These are phyloP conservation scores for Lithobates sylvaticus DNA, from an alignment of 2,797 vertebrate genomes.

Conservation along the genomic window DNA sequence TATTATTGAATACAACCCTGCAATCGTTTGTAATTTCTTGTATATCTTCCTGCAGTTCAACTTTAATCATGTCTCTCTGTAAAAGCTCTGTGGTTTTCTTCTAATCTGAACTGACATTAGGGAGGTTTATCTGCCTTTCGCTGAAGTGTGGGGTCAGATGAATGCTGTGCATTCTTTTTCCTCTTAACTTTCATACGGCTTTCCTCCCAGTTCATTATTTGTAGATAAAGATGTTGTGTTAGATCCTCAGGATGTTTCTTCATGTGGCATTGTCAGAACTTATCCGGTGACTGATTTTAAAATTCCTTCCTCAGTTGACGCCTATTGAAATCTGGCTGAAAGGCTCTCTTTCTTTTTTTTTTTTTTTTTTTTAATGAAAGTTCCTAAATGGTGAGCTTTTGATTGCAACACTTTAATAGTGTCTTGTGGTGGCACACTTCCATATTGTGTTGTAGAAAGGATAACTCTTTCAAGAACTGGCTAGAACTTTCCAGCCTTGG, in stretches of 20 bases:
- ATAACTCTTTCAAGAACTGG: conserved; percentile 17
- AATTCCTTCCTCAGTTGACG: conserved; percentile 53
- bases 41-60: background rate
- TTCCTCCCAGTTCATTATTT: conserved; percentile 1
- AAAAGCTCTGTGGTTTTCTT: background rate
- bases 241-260: conserved; percentile 54
- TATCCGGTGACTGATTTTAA: conserved; percentile 48
- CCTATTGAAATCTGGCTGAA: conserved; percentile 48
- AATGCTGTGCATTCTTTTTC: background rate
- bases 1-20: too few relatives aligned
- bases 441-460: conserved; percentile 28
- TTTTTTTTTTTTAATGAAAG: conserved; percentile 15
- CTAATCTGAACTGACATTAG: background rate
- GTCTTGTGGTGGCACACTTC: conserved; percentile 46
- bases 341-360: background rate
- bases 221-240: conserved; percentile 40
- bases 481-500: conserved; percentile 29
- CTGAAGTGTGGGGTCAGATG: background rate
- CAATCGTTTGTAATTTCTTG: too few relatives aligned
- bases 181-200: background rate
- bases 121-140: background rate
- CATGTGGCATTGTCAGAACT: conserved; percentile 47
- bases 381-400: conserved; percentile 17
- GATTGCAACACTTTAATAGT: conserved; percentile 28
- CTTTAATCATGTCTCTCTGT: background rate